phyloP scores from a whole-genome alignment of 1,140 invertebrate species.

The Lineus longissimus region DNA sequence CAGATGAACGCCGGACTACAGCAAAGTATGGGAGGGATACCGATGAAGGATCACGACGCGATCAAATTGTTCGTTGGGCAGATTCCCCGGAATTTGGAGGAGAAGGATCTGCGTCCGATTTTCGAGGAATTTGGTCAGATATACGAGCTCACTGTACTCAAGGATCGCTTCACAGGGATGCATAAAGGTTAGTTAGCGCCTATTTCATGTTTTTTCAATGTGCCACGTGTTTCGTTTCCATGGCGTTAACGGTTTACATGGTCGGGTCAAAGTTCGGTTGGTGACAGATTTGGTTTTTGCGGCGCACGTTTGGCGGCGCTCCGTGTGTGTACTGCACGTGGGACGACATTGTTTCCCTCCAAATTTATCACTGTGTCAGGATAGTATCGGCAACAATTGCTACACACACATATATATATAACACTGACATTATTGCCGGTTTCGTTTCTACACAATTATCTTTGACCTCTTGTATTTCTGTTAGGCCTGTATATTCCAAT shows the following conservation, averaged over 20 bases:
- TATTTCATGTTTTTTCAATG: neutral
- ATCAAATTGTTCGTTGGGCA: conserved; percentile 90
- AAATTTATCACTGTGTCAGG: no score
- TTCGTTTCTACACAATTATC: no score
- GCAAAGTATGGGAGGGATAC: conserved; percentile 18
- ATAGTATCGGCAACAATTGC: no score
- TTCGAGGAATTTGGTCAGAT: conserved; percentile 92
- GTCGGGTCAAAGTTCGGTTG: neutral
- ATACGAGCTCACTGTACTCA: conserved; percentile 87
- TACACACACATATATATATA: no score
- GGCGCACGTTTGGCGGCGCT: neutral
- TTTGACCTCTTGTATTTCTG: no score
- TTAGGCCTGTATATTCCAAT: no score
- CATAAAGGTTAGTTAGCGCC: conserved; percentile 72
- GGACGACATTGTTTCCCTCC: no score
- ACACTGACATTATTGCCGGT: no score
- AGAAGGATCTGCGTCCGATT: conserved; percentile 81
- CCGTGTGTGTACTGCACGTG: no score
- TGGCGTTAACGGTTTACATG: neutral
- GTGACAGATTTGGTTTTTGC: neutral
- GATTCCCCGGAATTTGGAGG: conserved; percentile 84
- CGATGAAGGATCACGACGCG: conserved; percentile 60
- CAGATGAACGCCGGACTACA: neutral
- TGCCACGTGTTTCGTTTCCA: neutral
- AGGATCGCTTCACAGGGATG: conserved; percentile 77